Percentiles rank a stretch among this genome's conserved stretches.
Evolutionary conservation across 2,113 vertebrate species (phyloP).

Genomic region (Eulacestoma nigropectus): DNA sequence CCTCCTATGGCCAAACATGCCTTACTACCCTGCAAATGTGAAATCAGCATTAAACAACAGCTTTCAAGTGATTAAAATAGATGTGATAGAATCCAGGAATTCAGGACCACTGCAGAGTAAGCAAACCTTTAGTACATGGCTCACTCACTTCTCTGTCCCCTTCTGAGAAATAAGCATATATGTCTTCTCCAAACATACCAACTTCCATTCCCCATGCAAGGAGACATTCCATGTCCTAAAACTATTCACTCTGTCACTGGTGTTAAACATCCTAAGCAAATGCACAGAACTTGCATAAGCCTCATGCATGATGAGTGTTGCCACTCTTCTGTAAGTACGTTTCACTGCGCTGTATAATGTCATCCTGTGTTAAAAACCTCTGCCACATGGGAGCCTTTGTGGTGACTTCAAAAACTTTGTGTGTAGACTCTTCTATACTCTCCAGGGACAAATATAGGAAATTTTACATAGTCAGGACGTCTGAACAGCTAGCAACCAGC

Average conservation of each 20-base stretch:
- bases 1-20: neutral
- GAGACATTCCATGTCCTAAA: neutral
- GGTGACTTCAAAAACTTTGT: neutral
- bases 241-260: neutral
- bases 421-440: neutral
- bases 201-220: neutral
- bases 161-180: neutral
- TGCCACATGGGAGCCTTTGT: neutral
- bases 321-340: neutral
- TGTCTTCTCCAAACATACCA: neutral
- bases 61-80: neutral
- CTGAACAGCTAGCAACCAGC: neutral
- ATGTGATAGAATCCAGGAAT: neutral
- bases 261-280: neutral
- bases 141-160: neutral
- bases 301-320: neutral
- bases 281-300: neutral
- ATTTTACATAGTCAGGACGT: neutral
- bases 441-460: neutral
- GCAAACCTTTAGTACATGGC: neutral
- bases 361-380: neutral
- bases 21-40: neutral
- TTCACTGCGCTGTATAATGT: neutral
- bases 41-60: neutral
- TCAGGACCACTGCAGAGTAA: neutral